Evolutionary conservation across 2,113 vertebrate genomes (phyloP).

Genomic region (Ictalurus furcatus): DNA sequence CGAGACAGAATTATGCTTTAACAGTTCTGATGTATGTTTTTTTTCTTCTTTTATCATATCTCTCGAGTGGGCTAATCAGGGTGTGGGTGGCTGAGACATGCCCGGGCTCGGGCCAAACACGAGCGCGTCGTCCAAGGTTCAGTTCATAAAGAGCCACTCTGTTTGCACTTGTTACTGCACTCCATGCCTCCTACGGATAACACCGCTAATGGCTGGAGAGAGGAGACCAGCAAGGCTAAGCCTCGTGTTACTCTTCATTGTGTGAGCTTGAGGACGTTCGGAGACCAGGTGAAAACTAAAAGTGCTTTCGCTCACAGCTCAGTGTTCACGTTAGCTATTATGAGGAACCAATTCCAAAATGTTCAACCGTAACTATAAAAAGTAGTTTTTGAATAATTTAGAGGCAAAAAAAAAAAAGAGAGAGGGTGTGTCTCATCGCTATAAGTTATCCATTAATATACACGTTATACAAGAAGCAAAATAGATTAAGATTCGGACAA

Average conservation of each 20-base stretch:
- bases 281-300: neutral
- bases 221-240: neutral
- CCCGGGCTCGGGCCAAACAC: neutral
- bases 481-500: neutral
- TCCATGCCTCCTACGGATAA: slow-evolving; percentile 15
- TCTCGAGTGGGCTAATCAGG: slow-evolving; percentile 2
- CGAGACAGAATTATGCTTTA: neutral
- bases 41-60: neutral
- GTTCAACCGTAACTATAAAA: neutral
- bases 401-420: neutral
- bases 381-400: neutral
- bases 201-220: slow-evolving; percentile 14
- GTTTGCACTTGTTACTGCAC: slow-evolving; percentile 10
- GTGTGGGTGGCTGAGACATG: neutral
- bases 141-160: slow-evolving; percentile 18
- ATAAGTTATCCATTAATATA: neutral
- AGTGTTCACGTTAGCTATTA: neutral
- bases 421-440: neutral
- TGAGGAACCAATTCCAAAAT: neutral
- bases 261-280: neutral
- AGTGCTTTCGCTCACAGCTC: neutral
- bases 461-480: neutral
- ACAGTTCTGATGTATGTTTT: neutral
- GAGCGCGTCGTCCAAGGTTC: slow-evolving; percentile 6
- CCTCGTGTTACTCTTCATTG: neutral